Base-by-base conservation (phyloP, 2,888 invertebrate species). In the Criorhina ranunculi region DNA sequence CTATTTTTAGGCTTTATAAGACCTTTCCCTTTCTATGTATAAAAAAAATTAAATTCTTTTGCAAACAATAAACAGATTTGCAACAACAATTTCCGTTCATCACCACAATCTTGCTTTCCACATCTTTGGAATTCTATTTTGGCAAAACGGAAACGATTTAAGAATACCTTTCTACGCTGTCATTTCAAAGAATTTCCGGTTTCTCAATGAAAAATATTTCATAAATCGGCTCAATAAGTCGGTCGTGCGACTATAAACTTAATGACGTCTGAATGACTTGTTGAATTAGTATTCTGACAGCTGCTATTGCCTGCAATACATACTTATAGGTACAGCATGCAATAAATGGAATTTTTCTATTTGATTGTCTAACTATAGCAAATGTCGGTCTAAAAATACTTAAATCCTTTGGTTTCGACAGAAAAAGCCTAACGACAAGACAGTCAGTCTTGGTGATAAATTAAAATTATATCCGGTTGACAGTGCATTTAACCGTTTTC, bases 401-500 rank as follows among this genome's bases (percentile, higher is more conserved):
- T 1, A 40, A 40, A 0, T n/a, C n/a, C n/a, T n/a, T n/a, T n/a
- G n/a, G n/a, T n/a, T n/a, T n/a, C n/a, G n/a, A n/a, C 4, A 17
- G 0, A 42, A 42, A 15, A 42, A 15, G 0, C 42, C 15, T 3
- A 42, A 42, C 17, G 8, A 19, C 19, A 42, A 46, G 8, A 19
- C 19, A 46, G 19, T 46, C 19, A 8, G 46, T 15, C 17, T 11
- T 17, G 44, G 44, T 9, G 0, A 44, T 44, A 15, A 17, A 9
- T 44, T 17, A 44, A 2, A 51, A 51, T 29, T 11, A n/a, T 15
- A 4, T 33, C 35, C n/a, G 24, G 35, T 62, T 46, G 46, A 8
- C 62, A 11, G 6, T 62, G 17, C 19, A 64, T 35, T 35, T 49
- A 64, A 24, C 64, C 2, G 49, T n/a, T n/a, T n/a, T 19, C 7